phyloP scores from a whole-genome alignment of 2,113 vertebrate species.

The Paramormyrops kingsleyae region DNA sequence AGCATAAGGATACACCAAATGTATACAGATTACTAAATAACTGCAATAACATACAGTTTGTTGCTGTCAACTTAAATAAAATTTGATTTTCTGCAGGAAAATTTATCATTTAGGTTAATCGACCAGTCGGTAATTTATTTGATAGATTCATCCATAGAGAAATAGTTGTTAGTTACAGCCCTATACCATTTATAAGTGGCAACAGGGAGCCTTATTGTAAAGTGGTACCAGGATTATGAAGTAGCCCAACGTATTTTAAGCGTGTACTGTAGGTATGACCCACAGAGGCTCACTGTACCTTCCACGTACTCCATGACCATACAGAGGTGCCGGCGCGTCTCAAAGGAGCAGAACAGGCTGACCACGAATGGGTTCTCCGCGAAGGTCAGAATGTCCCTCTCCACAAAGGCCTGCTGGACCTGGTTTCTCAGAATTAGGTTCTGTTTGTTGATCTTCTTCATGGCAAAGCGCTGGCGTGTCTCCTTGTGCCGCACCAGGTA shows the following conservation, averaged over 20 bases:
- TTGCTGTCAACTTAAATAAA: no score
- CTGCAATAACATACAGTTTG: no score
- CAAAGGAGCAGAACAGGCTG: constrained; percentile 96
- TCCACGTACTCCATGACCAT: constrained; percentile 98
- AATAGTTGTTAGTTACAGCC: no score
- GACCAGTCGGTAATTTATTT: no score
- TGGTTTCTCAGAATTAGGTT: constrained; percentile 92
- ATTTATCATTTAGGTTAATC: no score
- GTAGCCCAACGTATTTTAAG: neutral
- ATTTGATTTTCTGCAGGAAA: no score
- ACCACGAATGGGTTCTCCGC: constrained; percentile 96
- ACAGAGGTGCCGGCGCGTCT: constrained; percentile 85
- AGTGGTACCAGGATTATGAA: neutral
- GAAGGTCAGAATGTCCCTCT: constrained; percentile 91
- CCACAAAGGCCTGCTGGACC: constrained; percentile 95
- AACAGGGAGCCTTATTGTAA: neutral
- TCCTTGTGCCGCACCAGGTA: constrained; percentile 87
- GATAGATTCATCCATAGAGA: no score
- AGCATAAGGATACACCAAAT: no score
- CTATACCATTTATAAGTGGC: neutral
- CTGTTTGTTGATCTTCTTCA: constrained; percentile 97
- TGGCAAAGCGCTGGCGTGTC: constrained; percentile 83
- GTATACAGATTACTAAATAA: no score
- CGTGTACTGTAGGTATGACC: neutral
- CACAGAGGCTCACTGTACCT: constrained; percentile 56